Evolutionary conservation across 2,797 vertebrate genomes (phyloP).

Genomic region (Pogoniulus pusillus): DNA sequence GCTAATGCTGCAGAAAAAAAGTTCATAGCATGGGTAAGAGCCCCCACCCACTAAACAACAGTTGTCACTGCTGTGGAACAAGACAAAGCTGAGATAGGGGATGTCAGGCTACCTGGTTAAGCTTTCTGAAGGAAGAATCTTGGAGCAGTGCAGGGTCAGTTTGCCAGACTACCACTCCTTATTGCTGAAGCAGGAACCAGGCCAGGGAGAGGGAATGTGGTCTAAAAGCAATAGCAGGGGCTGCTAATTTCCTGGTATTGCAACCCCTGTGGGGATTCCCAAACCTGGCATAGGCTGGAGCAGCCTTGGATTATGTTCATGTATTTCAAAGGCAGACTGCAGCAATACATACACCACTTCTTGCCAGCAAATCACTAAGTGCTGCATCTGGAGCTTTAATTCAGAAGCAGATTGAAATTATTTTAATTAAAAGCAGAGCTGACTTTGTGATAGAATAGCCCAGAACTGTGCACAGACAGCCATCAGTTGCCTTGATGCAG

Average conservation of each 20-base stretch:
- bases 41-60: background rate
- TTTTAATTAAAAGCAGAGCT: conserved; percentile 24
- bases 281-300: background rate
- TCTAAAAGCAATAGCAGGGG: background rate
- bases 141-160: background rate
- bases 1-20: background rate
- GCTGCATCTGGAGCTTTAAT: conserved; percentile 24
- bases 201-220: background rate
- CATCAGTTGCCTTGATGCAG: background rate
- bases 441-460: background rate
- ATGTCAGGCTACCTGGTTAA: no score
- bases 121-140: background rate
- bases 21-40: background rate
- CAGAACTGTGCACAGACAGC: background rate
- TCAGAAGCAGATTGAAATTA: conserved; percentile 24
- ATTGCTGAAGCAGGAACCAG: background rate
- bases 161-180: conserved; percentile 29
- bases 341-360: background rate
- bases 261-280: conserved; percentile 10
- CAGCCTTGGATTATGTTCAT: background rate
- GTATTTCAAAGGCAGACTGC: background rate
- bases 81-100: background rate
- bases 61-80: background rate
- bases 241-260: conserved; percentile 11
- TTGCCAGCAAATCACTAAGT: conserved; percentile 2